Conservation (phyloP, 2,888 invertebrate genomes). For the Ophion costatus region DNA sequence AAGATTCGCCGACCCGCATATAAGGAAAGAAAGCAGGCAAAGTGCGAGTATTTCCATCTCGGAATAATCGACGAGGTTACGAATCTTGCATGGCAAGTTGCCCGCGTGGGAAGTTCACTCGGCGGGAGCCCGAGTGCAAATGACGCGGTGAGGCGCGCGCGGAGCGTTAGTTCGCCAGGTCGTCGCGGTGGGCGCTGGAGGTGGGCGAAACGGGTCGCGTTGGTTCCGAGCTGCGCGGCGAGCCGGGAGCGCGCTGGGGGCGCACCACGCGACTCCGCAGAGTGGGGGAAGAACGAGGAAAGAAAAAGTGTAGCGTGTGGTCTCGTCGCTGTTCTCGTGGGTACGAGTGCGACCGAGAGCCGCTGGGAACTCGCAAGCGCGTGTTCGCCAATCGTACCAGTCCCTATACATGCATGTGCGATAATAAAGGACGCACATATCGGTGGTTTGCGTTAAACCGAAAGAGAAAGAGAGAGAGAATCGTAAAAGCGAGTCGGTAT, state of each 20-base stretch:
- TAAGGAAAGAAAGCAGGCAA: neutral
- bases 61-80: neutral
- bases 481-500: constrained; percentile 39
- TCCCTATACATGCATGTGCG: constrained; percentile 20
- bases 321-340: constrained; percentile 33
- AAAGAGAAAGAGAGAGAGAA: constrained; percentile 33
- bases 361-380: constrained; percentile 44
- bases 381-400: constrained; percentile 53
- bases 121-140: neutral
- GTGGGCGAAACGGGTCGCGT: neutral
- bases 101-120: neutral
- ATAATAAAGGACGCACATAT: neutral
- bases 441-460: neutral
- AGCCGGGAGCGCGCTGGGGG: neutral
- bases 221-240: neutral
- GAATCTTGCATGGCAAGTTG: neutral
- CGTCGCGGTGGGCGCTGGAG: neutral
- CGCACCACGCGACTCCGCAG: constrained; percentile 45
- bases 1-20: neutral
- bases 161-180: neutral
- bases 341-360: constrained; percentile 55
- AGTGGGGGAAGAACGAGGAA: constrained; percentile 25
- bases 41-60: neutral
- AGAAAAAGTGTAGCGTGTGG: constrained; percentile 19
- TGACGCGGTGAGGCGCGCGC: neutral